Conservation (phyloP, 2,888 invertebrate species). For the Schizotus pectinicornis region DNA sequence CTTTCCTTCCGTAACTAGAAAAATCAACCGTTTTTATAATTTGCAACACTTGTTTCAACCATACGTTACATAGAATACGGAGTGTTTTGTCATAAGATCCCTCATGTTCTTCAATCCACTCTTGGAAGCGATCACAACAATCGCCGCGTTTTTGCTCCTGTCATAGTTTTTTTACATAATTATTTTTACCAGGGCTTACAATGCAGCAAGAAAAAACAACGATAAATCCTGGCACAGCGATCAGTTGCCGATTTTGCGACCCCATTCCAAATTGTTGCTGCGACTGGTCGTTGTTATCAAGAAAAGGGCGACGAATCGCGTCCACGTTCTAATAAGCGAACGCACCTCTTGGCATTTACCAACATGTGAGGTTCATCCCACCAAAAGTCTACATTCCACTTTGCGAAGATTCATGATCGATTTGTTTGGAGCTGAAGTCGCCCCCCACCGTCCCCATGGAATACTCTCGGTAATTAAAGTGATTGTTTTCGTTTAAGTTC, state of each 20-base stretch:
- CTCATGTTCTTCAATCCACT: conserved; percentile 27
- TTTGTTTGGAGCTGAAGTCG: conserved; percentile 86
- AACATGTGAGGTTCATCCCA: conserved; percentile 86
- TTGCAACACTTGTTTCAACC: conserved; percentile 7
- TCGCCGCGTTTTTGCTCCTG: conserved; percentile 7
- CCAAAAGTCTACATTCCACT: conserved; percentile 84
- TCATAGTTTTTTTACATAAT: neutral
- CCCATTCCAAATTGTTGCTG: conserved; percentile 76
- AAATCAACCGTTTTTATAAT: conserved; percentile 1
- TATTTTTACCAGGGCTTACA: conserved; percentile 42
- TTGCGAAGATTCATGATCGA: conserved; percentile 89
- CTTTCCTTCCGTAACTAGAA: conserved; percentile 42
- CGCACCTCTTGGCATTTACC: conserved; percentile 85
- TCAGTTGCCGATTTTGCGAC: conserved; percentile 71
- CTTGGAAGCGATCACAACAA: neutral
- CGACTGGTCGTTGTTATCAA: conserved; percentile 81
- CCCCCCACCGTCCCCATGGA: conserved; percentile 84
- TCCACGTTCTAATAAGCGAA: conserved; percentile 87
- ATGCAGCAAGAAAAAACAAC: conserved; percentile 37
- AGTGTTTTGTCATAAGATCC: conserved; percentile 38
- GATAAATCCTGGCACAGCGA: conserved; percentile 71
- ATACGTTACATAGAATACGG: conserved; percentile 45
- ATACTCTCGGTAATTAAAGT: conserved; percentile 64
- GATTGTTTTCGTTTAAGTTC: neutral
- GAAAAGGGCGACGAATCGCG: conserved; percentile 79